Percentiles rank a stretch among this genome's conserved stretches.
Conservation (phyloP, 53 echinoderm and acorn worm genomes). For the Holothuria scabra region DNA sequence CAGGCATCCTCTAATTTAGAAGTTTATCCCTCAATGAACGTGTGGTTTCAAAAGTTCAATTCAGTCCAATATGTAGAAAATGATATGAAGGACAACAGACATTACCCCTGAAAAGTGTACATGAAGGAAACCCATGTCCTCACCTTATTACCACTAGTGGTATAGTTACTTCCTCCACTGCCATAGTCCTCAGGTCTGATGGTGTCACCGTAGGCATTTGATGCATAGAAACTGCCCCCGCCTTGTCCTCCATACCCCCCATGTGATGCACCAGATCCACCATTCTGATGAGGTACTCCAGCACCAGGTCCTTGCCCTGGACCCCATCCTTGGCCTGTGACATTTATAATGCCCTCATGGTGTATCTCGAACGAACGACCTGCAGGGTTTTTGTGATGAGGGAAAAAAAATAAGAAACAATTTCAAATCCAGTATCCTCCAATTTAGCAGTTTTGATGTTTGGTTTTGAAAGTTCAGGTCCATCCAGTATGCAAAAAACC, state of each 20-base stretch:
- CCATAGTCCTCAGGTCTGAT: conserved; percentile 67
- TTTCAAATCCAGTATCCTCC: too few species aligned
- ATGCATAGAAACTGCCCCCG: conserved; percentile 52
- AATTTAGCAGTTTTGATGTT: too few species aligned
- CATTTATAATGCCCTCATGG: conserved; percentile 75
- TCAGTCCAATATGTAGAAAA: too few species aligned
- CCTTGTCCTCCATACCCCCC: conserved; percentile 85
- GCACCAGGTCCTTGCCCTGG: conserved; percentile 66
- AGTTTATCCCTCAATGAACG: too few species aligned
- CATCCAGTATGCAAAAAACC: too few species aligned
- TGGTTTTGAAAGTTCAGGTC: too few species aligned
- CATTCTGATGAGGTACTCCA: conserved; percentile 62
- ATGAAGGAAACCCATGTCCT: neutral
- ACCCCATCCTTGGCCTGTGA: conserved; percentile 64
- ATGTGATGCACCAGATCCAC: conserved; percentile 86
- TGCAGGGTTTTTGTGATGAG: neutral
- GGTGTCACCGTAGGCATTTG: conserved; percentile 69
- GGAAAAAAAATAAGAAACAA: too few species aligned
- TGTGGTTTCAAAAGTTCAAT: too few species aligned
- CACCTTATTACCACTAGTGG: conserved; percentile 18
- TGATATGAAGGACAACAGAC: too few species aligned
- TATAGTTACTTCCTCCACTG: conserved; percentile 77
- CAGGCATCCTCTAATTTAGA: too few species aligned
- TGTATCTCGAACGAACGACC: conserved; percentile 70
- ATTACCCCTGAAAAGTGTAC: too few species aligned